A percentile compares a stretch with the other conserved stretches of the same genome.
Conservation (phyloP, 2,113 vertebrate species). For the Callorhinus ursinus region DNA sequence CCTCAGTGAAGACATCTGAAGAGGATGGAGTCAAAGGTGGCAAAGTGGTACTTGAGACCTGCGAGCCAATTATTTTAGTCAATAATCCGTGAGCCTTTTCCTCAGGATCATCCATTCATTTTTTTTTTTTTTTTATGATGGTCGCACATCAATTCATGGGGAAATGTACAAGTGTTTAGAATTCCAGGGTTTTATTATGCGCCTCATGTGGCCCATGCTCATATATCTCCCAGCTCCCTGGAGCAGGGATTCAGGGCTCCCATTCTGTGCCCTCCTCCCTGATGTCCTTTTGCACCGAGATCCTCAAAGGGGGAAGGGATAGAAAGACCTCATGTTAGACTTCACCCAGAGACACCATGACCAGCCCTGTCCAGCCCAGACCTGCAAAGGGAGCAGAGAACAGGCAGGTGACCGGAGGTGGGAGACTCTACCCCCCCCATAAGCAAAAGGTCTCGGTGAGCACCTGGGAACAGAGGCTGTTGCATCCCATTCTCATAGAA, state of each 20-base stretch:
- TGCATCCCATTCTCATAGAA: conserved; percentile 71
- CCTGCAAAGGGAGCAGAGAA: background rate
- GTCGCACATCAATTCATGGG: background rate
- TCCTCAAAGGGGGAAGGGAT: background rate
- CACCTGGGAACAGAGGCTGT: conserved; percentile 41
- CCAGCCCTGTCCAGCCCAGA: background rate
- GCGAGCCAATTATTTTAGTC: conserved; percentile 25
- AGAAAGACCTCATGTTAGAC: fast-evolving
- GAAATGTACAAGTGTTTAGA: background rate
- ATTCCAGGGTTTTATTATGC: background rate
- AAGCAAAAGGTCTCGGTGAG: conserved; percentile 46
- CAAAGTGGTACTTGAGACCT: background rate
- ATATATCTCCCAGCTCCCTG: fast-evolving
- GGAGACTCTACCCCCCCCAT: conserved; percentile 30
- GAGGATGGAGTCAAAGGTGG: background rate
- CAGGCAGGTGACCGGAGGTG: background rate
- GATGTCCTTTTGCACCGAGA: background rate
- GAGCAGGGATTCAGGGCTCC: background rate
- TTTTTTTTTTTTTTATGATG: background rate
- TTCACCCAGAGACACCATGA: fast-evolving
- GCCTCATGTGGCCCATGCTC: background rate
- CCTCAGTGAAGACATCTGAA: background rate
- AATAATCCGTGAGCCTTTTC: background rate
- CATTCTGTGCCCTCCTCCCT: fast-evolving
- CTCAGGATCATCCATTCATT: background rate